A percentile compares a stretch with the other conserved stretches of the same genome.
phyloP scores from a whole-genome alignment of 2,113 vertebrate species.

The Dasypus novemcinctus region DNA sequence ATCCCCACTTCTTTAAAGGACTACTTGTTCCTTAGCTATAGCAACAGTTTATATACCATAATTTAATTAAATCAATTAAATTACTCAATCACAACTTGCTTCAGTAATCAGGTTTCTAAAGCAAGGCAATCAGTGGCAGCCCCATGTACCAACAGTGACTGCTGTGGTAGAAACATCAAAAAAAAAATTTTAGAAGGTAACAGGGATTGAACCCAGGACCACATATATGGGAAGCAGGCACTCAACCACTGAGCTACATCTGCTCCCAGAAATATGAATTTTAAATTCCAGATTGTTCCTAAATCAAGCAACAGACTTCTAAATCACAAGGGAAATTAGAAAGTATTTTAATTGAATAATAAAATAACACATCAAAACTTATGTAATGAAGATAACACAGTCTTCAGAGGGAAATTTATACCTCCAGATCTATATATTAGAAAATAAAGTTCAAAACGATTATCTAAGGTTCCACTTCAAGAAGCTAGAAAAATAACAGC shows the following conservation, averaged over 20 bases:
- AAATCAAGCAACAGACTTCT: not conserved
- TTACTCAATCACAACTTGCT: not conserved
- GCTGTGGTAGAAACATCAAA: not conserved
- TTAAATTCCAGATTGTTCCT: not conserved
- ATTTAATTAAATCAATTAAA: not conserved
- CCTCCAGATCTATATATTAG: not conserved
- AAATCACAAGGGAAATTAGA: not conserved
- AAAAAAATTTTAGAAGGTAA: too few species aligned
- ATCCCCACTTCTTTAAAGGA: not conserved
- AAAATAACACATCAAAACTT: not conserved
- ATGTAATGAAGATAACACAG: not conserved
- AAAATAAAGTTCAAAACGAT: conserved; percentile 1
- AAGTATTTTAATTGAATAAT: not conserved
- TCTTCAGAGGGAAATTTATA: not conserved
- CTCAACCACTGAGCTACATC: too few species aligned
- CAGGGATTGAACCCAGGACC: too few species aligned
- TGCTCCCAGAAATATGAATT: not conserved
- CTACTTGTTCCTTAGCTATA: not conserved
- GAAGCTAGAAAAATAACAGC: not conserved
- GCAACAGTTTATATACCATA: not conserved
- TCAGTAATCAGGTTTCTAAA: not conserved
- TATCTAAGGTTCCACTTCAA: not conserved
- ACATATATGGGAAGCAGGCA: too few species aligned
- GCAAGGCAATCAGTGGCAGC: not conserved
- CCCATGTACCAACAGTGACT: not conserved